Evolutionary conservation across 2,797 vertebrate genomes (phyloP).

Genomic region (Pempheris klunzingeri): DNA sequence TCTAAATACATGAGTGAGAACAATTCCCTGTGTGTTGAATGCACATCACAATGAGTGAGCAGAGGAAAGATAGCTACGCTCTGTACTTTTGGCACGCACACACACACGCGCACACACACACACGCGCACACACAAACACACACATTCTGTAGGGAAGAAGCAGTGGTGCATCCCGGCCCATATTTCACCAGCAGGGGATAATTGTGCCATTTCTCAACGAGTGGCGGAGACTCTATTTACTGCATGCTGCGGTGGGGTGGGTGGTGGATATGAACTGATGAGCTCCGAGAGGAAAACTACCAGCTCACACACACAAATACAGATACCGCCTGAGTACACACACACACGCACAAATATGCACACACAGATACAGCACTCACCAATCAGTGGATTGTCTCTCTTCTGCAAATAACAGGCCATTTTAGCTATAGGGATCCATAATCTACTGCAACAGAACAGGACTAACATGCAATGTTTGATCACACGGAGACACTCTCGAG

Average conservation of each 20-base stretch:
- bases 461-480: constrained; percentile 62
- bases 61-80: constrained; percentile 35
- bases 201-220: constrained; percentile 87
- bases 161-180: constrained; percentile 82
- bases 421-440: constrained; percentile 77
- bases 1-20: constrained; percentile 43
- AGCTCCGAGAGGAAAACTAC: constrained; percentile 83
- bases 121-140: constrained; percentile 48
- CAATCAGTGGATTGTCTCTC: constrained; percentile 78
- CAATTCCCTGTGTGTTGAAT: constrained; percentile 53
- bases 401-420: constrained; percentile 72
- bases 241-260: constrained; percentile 82
- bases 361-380: constrained; percentile 58
- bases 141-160: constrained; percentile 74
- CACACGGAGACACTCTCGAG: constrained; percentile 65
- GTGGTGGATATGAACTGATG: constrained; percentile 84
- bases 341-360: constrained; percentile 30
- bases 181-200: constrained; percentile 86
- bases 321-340: constrained; percentile 47
- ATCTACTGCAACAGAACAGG: constrained; percentile 68
- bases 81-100: constrained; percentile 5
- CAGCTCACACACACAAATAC: constrained; percentile 70
- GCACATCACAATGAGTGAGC: constrained; percentile 57
- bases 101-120: constrained; percentile 27
- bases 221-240: constrained; percentile 85